Evolutionary conservation across 2,113 vertebrate species (phyloP).

Genomic region (Hydropotes inermis): DNA sequence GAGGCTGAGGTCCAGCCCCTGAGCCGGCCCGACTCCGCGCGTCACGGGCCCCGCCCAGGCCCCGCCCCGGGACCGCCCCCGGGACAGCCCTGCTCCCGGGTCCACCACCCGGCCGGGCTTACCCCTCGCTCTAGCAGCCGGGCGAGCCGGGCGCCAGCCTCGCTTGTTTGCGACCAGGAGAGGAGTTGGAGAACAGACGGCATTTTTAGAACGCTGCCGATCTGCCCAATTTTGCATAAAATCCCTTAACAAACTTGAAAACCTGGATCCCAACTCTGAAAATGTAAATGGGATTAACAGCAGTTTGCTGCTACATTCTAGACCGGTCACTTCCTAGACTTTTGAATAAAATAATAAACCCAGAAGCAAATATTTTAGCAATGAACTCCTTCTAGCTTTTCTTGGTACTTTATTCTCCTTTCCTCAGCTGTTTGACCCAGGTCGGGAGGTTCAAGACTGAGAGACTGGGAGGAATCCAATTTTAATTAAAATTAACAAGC

Average conservation of each 20-base stretch:
- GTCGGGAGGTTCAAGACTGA: not conserved
- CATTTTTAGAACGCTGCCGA: not conserved
- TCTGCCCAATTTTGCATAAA: conserved; percentile 56
- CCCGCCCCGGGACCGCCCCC: conserved; percentile 46
- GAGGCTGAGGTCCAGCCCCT: conserved; percentile 37
- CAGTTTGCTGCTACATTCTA: not conserved
- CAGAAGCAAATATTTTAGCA: not conserved
- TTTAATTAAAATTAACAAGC: not conserved
- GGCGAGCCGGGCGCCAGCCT: not conserved
- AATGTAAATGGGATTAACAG: not conserved
- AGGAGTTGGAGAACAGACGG: not conserved
- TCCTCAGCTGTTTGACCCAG: not conserved
- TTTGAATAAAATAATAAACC: not conserved
- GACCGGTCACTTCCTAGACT: not conserved
- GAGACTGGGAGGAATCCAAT: not conserved
- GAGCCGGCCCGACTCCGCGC: not conserved
- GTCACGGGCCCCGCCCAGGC: conserved; percentile 54
- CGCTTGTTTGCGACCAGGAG: not conserved
- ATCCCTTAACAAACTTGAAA: conserved; percentile 34
- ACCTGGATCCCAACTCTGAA: not conserved
- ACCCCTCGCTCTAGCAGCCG: not conserved
- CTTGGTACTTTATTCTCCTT: not conserved
- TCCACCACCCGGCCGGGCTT: not conserved
- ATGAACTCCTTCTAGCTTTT: not conserved
- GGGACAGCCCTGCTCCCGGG: not conserved